phyloP scores from a whole-genome alignment of 2,113 vertebrate species.

The Sclerurus mexicanus region DNA sequence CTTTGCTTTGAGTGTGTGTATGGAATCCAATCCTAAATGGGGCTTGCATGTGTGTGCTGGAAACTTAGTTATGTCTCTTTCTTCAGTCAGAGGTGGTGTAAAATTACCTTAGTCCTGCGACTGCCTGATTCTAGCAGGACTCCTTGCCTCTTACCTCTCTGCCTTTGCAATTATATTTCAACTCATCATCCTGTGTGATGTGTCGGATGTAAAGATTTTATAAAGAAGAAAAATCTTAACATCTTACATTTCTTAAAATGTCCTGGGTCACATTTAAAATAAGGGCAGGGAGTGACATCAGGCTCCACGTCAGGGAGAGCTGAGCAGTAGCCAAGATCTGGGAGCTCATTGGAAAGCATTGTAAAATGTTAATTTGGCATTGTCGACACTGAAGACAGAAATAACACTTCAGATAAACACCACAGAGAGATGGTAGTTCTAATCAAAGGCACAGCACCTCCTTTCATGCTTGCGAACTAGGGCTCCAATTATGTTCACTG shows the following conservation, averaged over 20 bases:
- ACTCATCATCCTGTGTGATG: neutral
- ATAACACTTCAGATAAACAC: conserved; percentile 64
- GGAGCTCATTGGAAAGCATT: conserved; percentile 56
- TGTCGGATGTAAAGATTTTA: neutral
- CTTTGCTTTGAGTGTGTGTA: neutral
- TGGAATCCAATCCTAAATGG: neutral
- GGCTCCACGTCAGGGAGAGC: conserved; percentile 2
- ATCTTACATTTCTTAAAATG: neutral
- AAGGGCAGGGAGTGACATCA: conserved; percentile 54
- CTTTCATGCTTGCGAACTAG: conserved; percentile 54
- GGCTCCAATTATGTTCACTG: conserved; percentile 61
- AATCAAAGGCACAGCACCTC: conserved; percentile 58
- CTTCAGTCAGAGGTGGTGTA: neutral
- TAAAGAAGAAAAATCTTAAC: neutral
- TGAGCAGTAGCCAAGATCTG: conserved; percentile 40
- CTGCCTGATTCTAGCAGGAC: neutral
- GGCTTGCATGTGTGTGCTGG: neutral
- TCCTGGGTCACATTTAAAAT: conserved; percentile 6
- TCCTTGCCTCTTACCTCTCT: neutral
- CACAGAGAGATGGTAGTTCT: conserved; percentile 55
- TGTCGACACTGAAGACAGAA: conserved; percentile 52
- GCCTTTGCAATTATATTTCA: neutral
- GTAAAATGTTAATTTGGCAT: conserved; percentile 62
- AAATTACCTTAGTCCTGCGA: neutral
- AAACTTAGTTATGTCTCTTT: neutral